Percentiles rank a stretch among this genome's conserved stretches.
Conservation (phyloP, 1,140 invertebrate species). For the Helicoverpa armigera region DNA sequence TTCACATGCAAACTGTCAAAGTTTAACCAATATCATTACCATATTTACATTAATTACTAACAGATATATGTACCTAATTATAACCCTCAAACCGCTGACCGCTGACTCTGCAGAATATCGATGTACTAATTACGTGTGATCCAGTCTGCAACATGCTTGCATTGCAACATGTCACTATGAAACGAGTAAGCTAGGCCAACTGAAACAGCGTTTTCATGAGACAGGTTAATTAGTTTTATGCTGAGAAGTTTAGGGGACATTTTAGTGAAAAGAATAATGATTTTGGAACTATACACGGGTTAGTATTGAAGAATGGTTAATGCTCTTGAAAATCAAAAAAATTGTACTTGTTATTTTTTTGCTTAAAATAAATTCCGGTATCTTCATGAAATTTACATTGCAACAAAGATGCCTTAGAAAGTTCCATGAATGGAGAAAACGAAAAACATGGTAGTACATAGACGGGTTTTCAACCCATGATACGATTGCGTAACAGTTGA, state of each 20-base stretch:
- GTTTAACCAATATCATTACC: background rate
- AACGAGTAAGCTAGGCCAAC: conserved; percentile 19
- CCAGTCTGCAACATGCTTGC: conserved; percentile 32
- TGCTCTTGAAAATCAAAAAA: no score
- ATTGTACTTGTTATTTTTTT: no score
- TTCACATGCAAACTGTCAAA: background rate
- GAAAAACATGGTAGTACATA: no score
- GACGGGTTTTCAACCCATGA: no score
- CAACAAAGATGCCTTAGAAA: no score
- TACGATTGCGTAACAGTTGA: no score
- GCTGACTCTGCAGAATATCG: conserved; percentile 26
- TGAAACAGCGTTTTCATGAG: background rate
- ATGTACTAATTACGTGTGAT: conserved; percentile 20
- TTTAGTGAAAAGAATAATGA: no score
- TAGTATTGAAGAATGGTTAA: no score
- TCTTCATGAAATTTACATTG: no score
- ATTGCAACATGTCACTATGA: conserved; percentile 23
- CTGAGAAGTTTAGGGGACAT: background rate
- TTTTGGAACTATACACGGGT: no score
- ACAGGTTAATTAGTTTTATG: conserved; percentile 5
- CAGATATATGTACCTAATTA: background rate
- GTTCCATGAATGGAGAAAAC: no score
- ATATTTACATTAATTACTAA: conserved; percentile 4
- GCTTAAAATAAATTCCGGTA: no score
- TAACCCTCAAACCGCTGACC: conserved; percentile 24